These are phyloP conservation scores for Corydoras maculifer DNA, from an alignment of 2,113 vertebrate species.

Conservation along the genomic window DNA sequence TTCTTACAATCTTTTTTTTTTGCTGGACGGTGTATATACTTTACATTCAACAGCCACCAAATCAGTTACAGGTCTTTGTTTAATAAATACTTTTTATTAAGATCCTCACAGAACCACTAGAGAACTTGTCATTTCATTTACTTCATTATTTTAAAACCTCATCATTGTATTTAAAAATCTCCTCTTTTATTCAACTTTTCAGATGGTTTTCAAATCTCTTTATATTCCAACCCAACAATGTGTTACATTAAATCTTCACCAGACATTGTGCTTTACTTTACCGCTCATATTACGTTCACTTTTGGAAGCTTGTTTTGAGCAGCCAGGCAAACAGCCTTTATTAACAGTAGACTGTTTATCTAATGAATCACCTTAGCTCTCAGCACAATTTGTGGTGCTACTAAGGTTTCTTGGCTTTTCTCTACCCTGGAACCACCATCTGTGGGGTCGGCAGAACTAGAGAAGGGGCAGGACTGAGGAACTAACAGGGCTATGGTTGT, in stretches of 20 bases:
- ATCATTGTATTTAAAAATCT: neutral
- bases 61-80: too few species aligned
- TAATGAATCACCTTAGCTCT: conserved; percentile 39
- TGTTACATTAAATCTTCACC: conserved; percentile 9
- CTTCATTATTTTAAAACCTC: too few species aligned
- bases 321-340: conserved; percentile 27
- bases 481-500: conserved; percentile 35
- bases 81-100: too few species aligned
- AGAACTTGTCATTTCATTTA: too few species aligned
- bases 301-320: neutral
- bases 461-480: conserved; percentile 17
- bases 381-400: neutral
- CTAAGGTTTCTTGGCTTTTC: conserved; percentile 19
- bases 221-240: neutral
- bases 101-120: too few species aligned
- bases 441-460: conserved; percentile 6
- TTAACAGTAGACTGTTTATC: conserved; percentile 40
- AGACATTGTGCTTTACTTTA: neutral
- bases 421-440: neutral
- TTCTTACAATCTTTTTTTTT: too few species aligned
- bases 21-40: too few species aligned
- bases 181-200: neutral
- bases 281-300: conserved; percentile 5
- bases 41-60: too few species aligned
- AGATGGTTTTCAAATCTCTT: neutral